Base-by-base conservation (phyloP, 2,113 vertebrate species). In the Cyanistes caeruleus region DNA sequence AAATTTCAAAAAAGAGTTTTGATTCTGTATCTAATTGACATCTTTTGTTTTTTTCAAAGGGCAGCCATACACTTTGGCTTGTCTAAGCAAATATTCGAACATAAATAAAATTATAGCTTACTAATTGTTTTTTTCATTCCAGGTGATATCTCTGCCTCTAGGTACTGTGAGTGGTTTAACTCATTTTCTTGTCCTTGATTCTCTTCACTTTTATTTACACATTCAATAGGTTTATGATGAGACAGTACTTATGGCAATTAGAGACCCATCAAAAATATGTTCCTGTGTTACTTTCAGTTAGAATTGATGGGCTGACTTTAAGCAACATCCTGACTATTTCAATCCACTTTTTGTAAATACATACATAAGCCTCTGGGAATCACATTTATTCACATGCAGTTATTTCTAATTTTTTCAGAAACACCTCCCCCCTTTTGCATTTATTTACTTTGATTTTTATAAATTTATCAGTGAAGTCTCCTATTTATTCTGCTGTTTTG, bases 361-460 rank as follows among this genome's bases (percentile, higher is more conserved):
- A 33, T 48, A 44, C 6, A 53, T 65, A 9, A 62, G 15, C 23
- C 30, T 91, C n/a, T 69, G 30, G 33, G 11, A 35, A 51, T 72
- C 64, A 39, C 3, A 33, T 68, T 51, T 67, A 27, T 55, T 84
- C 75, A 39, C 22, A 72, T 46, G 43, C 27, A 75, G 44, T 12
- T 46, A 31, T 51, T 73, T 75, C 28, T 48, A 51, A 84, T 21
- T 13, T 69, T 85, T 85, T 21, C 22, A 58, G 15, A 82, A 87
- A 21, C 18, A 56, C 1, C 5, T 82, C 3, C 13, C 0, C 1
- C 1, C 5, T 81, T 77, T 84, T 60, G 1, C 3, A 31, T 87
- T 81, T 74, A 41, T 62, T 79, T 53, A 21, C 28, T 46, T 13
- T 62, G 15, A 5, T 77, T 93, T 77, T 86, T 21, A 69, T 89